Percentiles rank a stretch among this genome's conserved stretches.
phyloP scores from a whole-genome alignment of 2,888 invertebrate genomes.

The Nymphalis c-album region DNA sequence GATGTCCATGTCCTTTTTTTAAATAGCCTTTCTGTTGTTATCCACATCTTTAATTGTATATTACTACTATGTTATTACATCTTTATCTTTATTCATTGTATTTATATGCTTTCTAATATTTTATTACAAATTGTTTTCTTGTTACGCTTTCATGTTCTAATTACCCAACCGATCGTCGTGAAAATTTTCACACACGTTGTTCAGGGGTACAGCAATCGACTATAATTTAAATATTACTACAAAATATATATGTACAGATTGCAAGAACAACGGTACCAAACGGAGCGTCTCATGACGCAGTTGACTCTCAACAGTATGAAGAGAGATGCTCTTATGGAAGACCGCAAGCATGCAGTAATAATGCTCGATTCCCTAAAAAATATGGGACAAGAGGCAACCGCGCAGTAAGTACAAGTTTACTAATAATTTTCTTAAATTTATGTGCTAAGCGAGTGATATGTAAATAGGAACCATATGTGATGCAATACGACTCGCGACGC shows the following conservation, averaged over 20 bases:
- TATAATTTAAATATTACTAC: neutral
- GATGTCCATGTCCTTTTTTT: too few relatives aligned
- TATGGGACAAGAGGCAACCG: constrained; percentile 68
- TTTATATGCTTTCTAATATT: too few relatives aligned
- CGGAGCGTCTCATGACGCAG: constrained; percentile 70
- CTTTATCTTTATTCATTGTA: too few relatives aligned
- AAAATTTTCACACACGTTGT: too few relatives aligned
- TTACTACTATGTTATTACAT: too few relatives aligned
- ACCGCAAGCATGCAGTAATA: constrained; percentile 75
- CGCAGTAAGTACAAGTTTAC: constrained; percentile 52
- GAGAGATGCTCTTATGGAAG: constrained; percentile 72
- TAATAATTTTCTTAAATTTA: neutral
- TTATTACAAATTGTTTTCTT: too few relatives aligned
- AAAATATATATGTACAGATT: constrained; percentile 56
- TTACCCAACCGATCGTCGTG: too few relatives aligned
- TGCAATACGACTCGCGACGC: constrained; percentile 1
- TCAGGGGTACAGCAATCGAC: too few relatives aligned
- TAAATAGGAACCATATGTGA: neutral
- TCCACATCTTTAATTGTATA: too few relatives aligned
- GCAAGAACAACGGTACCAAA: constrained; percentile 77
- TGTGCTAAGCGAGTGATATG: neutral
- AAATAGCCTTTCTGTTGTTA: too few relatives aligned
- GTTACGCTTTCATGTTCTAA: too few relatives aligned
- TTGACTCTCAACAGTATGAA: constrained; percentile 69
- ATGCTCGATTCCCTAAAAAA: constrained; percentile 78